phyloP scores from a whole-genome alignment of 2,888 invertebrate genomes.

The Noctua janthe region DNA sequence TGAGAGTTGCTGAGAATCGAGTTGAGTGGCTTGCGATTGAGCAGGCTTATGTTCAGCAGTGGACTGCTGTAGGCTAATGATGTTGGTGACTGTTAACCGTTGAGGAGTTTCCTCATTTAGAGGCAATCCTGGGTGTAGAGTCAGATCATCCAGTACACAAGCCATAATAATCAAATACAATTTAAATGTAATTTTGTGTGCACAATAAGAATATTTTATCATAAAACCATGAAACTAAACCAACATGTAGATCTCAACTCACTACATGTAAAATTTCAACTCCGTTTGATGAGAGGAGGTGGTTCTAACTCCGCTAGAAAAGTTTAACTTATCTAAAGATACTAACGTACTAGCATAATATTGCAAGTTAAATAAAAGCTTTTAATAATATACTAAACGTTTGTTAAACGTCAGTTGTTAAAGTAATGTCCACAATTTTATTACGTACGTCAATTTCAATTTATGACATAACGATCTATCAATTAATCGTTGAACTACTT shows the following conservation, averaged over 20 bases:
- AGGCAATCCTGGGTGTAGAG: too few species aligned
- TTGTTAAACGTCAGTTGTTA: conserved; percentile 6
- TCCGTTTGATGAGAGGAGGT: fast-evolving
- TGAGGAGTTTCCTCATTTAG: too few species aligned
- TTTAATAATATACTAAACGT: not conserved
- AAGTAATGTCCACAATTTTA: conserved; percentile 19
- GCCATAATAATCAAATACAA: too few species aligned
- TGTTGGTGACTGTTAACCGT: not conserved
- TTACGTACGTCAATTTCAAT: conserved; percentile 3
- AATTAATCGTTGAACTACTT: conserved; percentile 2
- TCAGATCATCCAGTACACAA: too few species aligned
- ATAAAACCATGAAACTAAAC: too few species aligned
- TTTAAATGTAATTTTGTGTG: too few species aligned
- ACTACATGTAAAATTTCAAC: not conserved
- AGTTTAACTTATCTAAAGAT: not conserved
- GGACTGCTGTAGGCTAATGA: too few species aligned
- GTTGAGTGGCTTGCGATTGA: too few species aligned
- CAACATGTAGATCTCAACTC: too few species aligned
- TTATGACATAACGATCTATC: conserved; percentile 2
- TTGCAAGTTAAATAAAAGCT: not conserved
- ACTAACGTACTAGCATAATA: not conserved
- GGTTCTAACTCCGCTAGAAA: not conserved
- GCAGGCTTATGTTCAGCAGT: too few species aligned
- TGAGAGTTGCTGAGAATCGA: too few species aligned
- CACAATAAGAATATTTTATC: too few species aligned